A percentile compares a stretch with the other conserved stretches of the same genome.
Conservation (phyloP, 2,113 vertebrate genomes). For the Ceuthmochares aereus region DNA sequence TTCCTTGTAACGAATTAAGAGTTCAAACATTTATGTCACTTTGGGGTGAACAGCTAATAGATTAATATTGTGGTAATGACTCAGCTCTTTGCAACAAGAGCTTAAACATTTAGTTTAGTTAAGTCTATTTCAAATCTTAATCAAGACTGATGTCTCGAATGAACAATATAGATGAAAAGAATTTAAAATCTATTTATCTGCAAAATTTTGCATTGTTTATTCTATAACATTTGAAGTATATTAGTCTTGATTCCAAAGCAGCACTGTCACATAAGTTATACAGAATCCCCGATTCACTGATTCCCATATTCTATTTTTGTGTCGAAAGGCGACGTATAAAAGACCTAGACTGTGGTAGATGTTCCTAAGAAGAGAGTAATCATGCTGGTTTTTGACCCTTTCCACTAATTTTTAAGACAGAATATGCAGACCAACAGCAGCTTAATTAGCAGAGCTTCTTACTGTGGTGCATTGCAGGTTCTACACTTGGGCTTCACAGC, state of each 20-base stretch:
- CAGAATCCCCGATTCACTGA: not conserved
- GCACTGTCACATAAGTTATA: not conserved
- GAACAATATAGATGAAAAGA: not conserved
- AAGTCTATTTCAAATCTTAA: not conserved
- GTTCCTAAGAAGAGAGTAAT: not conserved
- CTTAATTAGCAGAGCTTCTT: not conserved
- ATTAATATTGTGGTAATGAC: not conserved
- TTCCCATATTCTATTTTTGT: not conserved
- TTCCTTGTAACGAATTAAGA: not conserved
- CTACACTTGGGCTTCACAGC: slow-evolving; percentile 79
- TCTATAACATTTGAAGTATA: not conserved
- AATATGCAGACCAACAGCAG: not conserved
- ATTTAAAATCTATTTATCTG: not conserved
- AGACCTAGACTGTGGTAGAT: not conserved
- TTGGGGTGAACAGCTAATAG: not conserved
- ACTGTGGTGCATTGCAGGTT: slow-evolving; percentile 77
- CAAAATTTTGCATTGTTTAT: not conserved
- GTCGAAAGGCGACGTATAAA: not conserved
- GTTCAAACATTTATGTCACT: not conserved
- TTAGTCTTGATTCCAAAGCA: not conserved
- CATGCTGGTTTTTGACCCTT: not conserved
- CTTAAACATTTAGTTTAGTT: not conserved
- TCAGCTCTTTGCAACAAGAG: not conserved
- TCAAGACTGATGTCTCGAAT: not conserved
- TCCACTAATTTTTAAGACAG: not conserved